These are phyloP conservation scores for Hydrolagus colliei DNA, from an alignment of 2,797 vertebrate genomes.

Conservation along the genomic window DNA sequence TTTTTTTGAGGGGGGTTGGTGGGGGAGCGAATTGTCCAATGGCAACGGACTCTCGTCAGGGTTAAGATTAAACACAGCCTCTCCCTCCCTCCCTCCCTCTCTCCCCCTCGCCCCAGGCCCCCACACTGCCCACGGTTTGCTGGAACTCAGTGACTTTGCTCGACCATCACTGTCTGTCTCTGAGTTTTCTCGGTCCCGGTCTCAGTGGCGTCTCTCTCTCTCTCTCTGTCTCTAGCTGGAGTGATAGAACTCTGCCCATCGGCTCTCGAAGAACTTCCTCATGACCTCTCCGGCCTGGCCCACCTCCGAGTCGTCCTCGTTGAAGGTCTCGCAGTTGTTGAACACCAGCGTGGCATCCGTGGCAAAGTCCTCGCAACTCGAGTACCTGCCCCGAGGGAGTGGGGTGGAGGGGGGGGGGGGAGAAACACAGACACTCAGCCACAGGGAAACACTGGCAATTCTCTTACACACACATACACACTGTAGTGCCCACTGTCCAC, in stretches of 20 bases:
- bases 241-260: slow-evolving; percentile 90
- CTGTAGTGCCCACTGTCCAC: fast-evolving
- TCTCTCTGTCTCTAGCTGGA: too few relatives aligned
- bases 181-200: slow-evolving; percentile 58
- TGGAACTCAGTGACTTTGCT: slow-evolving; percentile 28
- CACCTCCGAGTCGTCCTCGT: slow-evolving; percentile 87
- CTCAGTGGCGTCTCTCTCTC: slow-evolving; percentile 53
- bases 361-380: slow-evolving; percentile 81
- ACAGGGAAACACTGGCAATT: not conserved
- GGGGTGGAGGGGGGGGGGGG: too few relatives aligned
- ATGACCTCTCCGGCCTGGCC: slow-evolving; percentile 80
- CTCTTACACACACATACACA: too few relatives aligned
- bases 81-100: slow-evolving; percentile 28
- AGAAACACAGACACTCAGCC: not conserved
- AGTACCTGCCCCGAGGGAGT: slow-evolving; percentile 81
- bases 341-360: slow-evolving; percentile 82
- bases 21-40: too few relatives aligned
- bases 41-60: not conserved
- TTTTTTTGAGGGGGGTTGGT: too few relatives aligned
- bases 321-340: slow-evolving; percentile 90
- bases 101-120: too few relatives aligned
- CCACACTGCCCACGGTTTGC: too few relatives aligned
- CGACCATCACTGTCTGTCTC: slow-evolving; percentile 52
- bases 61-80: slow-evolving; percentile 4
- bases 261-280: slow-evolving; percentile 85